Conservation (phyloP, 2,113 vertebrate genomes). For the Hemiscyllium ocellatum region DNA sequence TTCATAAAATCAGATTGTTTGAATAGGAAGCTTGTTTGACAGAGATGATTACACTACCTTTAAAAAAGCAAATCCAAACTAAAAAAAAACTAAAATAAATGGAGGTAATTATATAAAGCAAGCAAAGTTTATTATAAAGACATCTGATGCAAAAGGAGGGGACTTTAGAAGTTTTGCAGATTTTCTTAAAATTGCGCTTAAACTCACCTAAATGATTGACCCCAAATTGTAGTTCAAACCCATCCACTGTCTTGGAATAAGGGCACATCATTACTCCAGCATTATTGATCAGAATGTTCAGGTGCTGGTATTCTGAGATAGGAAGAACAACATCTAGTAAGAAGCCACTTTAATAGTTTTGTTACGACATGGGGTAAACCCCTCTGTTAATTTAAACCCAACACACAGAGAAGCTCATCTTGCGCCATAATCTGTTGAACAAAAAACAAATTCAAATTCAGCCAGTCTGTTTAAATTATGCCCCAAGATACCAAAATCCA, state of each 20-base stretch:
- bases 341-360: neutral
- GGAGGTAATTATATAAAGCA: neutral
- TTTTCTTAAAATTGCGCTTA: neutral
- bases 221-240: slow-evolving; percentile 64
- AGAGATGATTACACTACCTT: neutral
- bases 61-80: neutral
- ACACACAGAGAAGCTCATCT: too few relatives aligned
- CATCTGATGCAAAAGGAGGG: neutral
- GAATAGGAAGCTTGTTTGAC: neutral
- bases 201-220: slow-evolving; percentile 65
- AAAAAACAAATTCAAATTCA: too few relatives aligned
- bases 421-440: too few relatives aligned
- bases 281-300: slow-evolving; percentile 66
- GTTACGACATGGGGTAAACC: too few relatives aligned
- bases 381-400: too few relatives aligned
- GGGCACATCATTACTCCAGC: slow-evolving; percentile 71
- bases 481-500: too few relatives aligned
- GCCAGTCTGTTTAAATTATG: too few relatives aligned
- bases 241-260: slow-evolving; percentile 60
- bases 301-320: slow-evolving; percentile 57
- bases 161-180: neutral
- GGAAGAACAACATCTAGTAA: neutral
- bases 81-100: neutral
- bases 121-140: neutral
- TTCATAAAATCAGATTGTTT: neutral